Base-by-base conservation (phyloP, 2,888 invertebrate genomes). In the Sceliomorpha sp. region DNA sequence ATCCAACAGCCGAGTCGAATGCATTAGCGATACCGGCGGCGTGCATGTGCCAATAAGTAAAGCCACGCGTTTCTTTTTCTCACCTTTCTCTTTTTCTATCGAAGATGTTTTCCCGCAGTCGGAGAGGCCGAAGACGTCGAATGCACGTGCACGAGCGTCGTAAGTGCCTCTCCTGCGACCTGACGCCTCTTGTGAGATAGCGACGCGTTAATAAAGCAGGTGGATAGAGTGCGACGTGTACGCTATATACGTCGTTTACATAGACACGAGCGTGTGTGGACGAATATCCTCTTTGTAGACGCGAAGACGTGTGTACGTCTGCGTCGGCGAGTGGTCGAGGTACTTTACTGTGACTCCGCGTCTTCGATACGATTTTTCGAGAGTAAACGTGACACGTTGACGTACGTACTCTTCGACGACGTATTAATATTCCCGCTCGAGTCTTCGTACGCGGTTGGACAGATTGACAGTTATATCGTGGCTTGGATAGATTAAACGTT, bases 31-130 rank as follows among this genome's bases (percentile, higher is more conserved):
- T 63, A 58, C 42, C 58, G 47, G 48, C 1, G 9, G 17, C 24
- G 47, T 53, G 58, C 58, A 53, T 50, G 69, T 62, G 63, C 69
- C 69, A 63, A 69, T 63, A 69, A 63, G 60, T 69, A 50, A 60
- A 50, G 48, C 47, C 40, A 10, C 14, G 24, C 53, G 48, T 55
- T 67, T 55, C 55, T 60, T 53, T 60, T 55, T 48, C 60, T 60
- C 56, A 32, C 60, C 56, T 68, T 68, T 68, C 51, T 56, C 55
- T 51, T 68, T 68, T 67, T 64, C 42, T 56, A 56, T 56, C 50
- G 26, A 55, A 48, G 27, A 40, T 48, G 42, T 55, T 55, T 63
- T 63, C 53, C 63, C 55, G 48, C 42, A 26, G 13, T 50, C 40
- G 15, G 29, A 29, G 27, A 24, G 26, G n/a, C 6, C 51, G 17